A percentile compares a stretch with the other conserved stretches of the same genome.
phyloP scores from a whole-genome alignment of 2,113 vertebrate genomes.

The Chelonoidis abingdonii region DNA sequence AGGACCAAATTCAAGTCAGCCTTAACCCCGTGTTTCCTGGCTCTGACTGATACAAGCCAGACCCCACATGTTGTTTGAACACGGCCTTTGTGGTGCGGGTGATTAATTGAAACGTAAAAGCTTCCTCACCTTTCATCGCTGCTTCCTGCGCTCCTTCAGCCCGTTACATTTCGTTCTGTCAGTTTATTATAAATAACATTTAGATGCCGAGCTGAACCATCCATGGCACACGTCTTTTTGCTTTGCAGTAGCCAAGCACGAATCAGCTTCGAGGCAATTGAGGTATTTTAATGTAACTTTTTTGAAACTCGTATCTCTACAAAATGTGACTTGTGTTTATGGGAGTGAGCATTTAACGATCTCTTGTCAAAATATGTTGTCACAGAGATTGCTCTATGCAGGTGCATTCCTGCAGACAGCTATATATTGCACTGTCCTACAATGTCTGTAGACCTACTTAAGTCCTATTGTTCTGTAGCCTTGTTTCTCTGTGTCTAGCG shows the following conservation, averaged over 20 bases:
- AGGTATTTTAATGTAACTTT: constrained; percentile 14
- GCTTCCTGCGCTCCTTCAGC: constrained; percentile 39
- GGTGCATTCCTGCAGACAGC: neutral
- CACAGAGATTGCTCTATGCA: neutral
- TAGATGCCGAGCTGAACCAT: constrained; percentile 1
- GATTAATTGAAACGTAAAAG: constrained; percentile 34
- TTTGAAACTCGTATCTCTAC: constrained; percentile 18
- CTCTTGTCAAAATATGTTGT: constrained; percentile 11
- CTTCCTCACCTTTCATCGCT: constrained; percentile 11
- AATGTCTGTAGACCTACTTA: neutral
- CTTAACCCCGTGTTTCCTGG: neutral
- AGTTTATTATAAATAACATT: constrained; percentile 32
- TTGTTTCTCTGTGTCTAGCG: neutral
- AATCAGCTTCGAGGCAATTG: constrained; percentile 8
- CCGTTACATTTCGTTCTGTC: constrained; percentile 1
- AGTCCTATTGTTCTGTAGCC: neutral
- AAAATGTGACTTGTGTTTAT: constrained; percentile 38
- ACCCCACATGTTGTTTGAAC: neutral
- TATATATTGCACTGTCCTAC: neutral
- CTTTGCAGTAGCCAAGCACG: constrained; percentile 6
- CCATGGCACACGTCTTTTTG: fast-evolving
- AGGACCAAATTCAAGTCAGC: neutral
- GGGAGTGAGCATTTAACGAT: neutral
- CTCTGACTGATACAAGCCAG: constrained; percentile 46
- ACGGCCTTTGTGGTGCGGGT: neutral